These are phyloP conservation scores for Spheniscus humboldti DNA, from an alignment of 2,797 vertebrate genomes.

Conservation along the genomic window DNA sequence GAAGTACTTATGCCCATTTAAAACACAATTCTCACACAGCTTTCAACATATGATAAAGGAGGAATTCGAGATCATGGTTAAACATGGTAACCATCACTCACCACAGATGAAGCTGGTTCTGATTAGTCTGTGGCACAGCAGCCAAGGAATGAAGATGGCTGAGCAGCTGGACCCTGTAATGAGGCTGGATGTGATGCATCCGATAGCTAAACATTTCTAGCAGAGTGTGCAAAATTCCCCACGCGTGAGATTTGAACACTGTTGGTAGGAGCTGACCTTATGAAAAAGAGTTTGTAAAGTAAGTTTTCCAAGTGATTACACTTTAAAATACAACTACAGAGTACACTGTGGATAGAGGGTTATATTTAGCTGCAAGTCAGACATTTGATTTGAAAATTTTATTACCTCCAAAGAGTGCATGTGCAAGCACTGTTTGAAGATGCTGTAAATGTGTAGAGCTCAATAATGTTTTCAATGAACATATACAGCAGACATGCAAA, in stretches of 20 bases:
- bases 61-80: neutral
- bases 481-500: neutral
- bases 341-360: neutral
- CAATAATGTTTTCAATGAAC: neutral
- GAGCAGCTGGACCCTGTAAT: constrained; percentile 95
- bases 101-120: constrained; percentile 99
- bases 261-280: constrained; percentile 95
- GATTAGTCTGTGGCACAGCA: constrained; percentile 95
- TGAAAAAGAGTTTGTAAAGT: neutral
- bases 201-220: constrained; percentile 99
- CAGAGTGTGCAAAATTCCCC: constrained; percentile 96
- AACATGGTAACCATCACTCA: constrained; percentile 52
- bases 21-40: neutral
- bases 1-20: neutral
- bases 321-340: neutral
- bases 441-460: neutral
- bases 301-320: neutral
- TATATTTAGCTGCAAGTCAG: neutral
- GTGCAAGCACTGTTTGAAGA: neutral
- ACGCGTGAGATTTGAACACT: constrained; percentile 95
- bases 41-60: neutral
- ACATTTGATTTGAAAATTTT: neutral
- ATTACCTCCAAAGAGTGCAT: neutral
- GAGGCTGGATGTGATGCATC: constrained; percentile 98
- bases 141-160: constrained; percentile 96